These are phyloP conservation scores for Brachypalpus laphriformis DNA, from an alignment of 2,888 invertebrate species.

Conservation along the genomic window DNA sequence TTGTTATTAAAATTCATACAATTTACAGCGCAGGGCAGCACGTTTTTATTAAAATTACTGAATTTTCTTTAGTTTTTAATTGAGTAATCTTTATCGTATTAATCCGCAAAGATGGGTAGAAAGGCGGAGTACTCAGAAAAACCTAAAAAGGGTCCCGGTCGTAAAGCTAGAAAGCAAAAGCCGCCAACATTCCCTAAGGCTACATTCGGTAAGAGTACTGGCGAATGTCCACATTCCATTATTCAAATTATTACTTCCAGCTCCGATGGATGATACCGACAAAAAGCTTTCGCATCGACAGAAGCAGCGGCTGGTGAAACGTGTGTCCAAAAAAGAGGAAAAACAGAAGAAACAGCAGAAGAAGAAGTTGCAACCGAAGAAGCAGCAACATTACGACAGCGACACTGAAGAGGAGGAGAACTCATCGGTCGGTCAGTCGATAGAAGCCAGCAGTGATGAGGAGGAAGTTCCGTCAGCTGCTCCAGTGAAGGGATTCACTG, in stretches of 20 bases:
- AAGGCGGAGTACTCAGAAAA: constrained; percentile 92
- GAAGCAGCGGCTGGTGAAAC: constrained; percentile 87
- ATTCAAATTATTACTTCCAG: constrained; percentile 72
- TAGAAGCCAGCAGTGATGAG: constrained; percentile 76
- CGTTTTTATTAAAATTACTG: constrained; percentile 38
- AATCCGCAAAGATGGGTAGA: constrained; percentile 88
- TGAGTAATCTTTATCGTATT: no score
- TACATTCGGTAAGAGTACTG: constrained; percentile 79
- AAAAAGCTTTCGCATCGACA: constrained; percentile 88
- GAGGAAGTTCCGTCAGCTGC: constrained; percentile 71
- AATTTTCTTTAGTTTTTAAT: no score
- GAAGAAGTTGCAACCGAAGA: constrained; percentile 69
- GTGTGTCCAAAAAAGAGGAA: constrained; percentile 84
- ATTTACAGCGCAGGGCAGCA: constrained; percentile 24
- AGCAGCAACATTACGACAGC: constrained; percentile 79
- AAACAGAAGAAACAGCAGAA: constrained; percentile 78
- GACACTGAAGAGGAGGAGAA: constrained; percentile 78
- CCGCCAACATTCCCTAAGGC: constrained; percentile 85
- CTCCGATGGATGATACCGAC: constrained; percentile 82
- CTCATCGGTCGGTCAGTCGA: constrained; percentile 76
- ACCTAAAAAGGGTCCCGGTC: constrained; percentile 92
- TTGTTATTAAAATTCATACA: constrained; percentile 32
- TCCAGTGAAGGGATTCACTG: constrained; percentile 85
- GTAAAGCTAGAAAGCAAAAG: constrained; percentile 93
- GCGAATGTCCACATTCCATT: no score